A percentile compares a stretch with the other conserved stretches of the same genome.
These are phyloP conservation scores for Sericinus montela DNA, from an alignment of 2,888 invertebrate species.

Conservation along the genomic window DNA sequence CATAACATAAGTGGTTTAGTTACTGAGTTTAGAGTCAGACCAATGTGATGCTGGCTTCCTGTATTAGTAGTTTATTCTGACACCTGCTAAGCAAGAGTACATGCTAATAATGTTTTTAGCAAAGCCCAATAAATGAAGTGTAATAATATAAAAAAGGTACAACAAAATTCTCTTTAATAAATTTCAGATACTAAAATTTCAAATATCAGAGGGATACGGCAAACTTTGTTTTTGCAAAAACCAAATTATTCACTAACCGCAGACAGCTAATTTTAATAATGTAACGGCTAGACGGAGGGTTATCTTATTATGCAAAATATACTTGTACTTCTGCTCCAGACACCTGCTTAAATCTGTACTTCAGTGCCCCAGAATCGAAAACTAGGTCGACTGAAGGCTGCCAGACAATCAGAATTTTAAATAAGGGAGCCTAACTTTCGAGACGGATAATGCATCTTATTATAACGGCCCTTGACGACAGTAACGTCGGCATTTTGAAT, in stretches of 20 bases:
- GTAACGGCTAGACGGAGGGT: conserved; percentile 56
- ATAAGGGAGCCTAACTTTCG: conserved; percentile 53
- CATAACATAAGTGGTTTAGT: too few relatives aligned
- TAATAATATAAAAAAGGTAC: too few relatives aligned
- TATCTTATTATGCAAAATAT: conserved; percentile 62
- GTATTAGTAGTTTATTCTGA: too few relatives aligned
- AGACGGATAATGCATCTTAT: conserved; percentile 31
- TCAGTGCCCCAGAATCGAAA: conserved; percentile 59
- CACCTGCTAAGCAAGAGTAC: too few relatives aligned
- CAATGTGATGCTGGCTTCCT: too few relatives aligned
- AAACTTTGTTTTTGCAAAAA: not conserved
- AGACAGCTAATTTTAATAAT: conserved; percentile 32
- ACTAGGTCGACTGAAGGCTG: conserved; percentile 67
- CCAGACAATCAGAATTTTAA: conserved; percentile 76
- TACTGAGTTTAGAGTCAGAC: too few relatives aligned
- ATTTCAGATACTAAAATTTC: too few relatives aligned
- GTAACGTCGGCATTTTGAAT: conserved; percentile 13
- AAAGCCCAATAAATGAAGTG: too few relatives aligned
- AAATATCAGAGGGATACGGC: not conserved
- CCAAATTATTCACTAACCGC: conserved; percentile 21
- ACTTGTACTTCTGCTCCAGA: conserved; percentile 49
- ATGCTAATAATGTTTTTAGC: too few relatives aligned
- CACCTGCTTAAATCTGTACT: conserved; percentile 64
- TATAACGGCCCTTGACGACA: conserved; percentile 26
- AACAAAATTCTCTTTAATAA: too few relatives aligned